Percentiles rank a stretch among this genome's conserved stretches.
Evolutionary conservation across 1,140 invertebrate genomes (phyloP).

Genomic region (Nymphalis io): DNA sequence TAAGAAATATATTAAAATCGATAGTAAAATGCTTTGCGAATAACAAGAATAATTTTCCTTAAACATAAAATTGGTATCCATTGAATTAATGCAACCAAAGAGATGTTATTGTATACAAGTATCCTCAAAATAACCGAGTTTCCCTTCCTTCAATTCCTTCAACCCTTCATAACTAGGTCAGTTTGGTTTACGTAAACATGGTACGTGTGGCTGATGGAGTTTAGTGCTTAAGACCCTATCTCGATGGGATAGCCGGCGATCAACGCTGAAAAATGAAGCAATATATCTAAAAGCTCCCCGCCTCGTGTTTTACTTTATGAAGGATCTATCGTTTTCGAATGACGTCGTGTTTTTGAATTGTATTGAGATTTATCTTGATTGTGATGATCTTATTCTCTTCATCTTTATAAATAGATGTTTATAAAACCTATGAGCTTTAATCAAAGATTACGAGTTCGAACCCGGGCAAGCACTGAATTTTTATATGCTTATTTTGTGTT

Average conservation of each 20-base stretch:
- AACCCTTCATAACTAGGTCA: conserved; percentile 15
- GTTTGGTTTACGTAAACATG: conserved; percentile 14
- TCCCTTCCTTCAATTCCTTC: conserved; percentile 8
- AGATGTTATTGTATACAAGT: conserved; percentile 14
- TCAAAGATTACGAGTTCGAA: too few species aligned
- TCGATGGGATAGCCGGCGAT: conserved; percentile 10
- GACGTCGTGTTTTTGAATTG: not conserved
- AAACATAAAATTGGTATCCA: not conserved
- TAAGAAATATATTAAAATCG: not conserved
- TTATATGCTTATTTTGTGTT: too few species aligned
- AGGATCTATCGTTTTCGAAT: not conserved
- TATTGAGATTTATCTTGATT: not conserved
- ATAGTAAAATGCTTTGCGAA: not conserved
- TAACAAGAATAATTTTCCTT: not conserved
- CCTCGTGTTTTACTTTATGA: conserved; percentile 5
- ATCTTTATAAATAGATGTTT: too few species aligned
- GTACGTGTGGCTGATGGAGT: conserved; percentile 5
- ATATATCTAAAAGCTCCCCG: conserved; percentile 17
- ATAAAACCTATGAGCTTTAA: too few species aligned
- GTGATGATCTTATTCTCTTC: not conserved
- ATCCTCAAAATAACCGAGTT: not conserved
- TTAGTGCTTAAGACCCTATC: conserved; percentile 21
- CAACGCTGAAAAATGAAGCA: conserved; percentile 17
- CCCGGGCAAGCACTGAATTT: too few species aligned
- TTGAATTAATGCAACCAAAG: conserved; percentile 16